Base-by-base conservation (phyloP, 30 jellyfish, hydroid and myxozoan species). In the Hydractinia echinata region DNA sequence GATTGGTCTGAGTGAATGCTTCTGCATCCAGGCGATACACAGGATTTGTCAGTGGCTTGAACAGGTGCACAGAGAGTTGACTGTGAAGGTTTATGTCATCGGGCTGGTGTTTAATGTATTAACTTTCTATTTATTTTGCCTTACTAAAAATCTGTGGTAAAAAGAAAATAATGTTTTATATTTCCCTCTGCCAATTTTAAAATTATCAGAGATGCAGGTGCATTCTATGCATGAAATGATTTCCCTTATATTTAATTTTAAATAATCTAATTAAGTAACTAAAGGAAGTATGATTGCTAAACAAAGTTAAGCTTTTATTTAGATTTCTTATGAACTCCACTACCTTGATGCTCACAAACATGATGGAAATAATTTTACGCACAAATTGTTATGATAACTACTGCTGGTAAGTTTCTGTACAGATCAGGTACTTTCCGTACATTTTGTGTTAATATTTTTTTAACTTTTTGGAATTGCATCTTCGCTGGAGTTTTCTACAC, bases 1-100 rank as follows among this genome's bases (percentile, higher is more conserved):
- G 48, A 19, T n/a, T 74, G 83, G 76, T 74, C 21, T 74, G 76
- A 52, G 74, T 20, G 83, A n/a, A 74, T 9, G 83, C 83, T 9
- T 74, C 83, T 74, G 20, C 69, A 11, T 48, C 83, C 10, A 74
- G 66, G 66, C 61, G 66, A 5, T 48, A 77, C 83, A 74, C 50
- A 48, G 1, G 83, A 74, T 74, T 49, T 21, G 66, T 6, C 61
- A 74, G 53, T 74, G 83, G 83, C 21, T 74, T 66, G 69, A 74
- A 74, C 83, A 18, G n/a, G 21, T 18, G 83, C 83, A 74, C 14
- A 52, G 61, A 49, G 50, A 49, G 8, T 48, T 74, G 83, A 74
- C 53, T 48, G 66, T 16, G 83, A 74, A 76, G 83, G n/a, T n/a
- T n/a, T 74, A 74, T 58, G 15, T 2, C 69, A 30, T 30, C n/a